Percentiles rank a stretch among this genome's conserved stretches.
These are phyloP conservation scores for Meteorus colon DNA, from an alignment of 2,888 invertebrate species.

Conservation along the genomic window DNA sequence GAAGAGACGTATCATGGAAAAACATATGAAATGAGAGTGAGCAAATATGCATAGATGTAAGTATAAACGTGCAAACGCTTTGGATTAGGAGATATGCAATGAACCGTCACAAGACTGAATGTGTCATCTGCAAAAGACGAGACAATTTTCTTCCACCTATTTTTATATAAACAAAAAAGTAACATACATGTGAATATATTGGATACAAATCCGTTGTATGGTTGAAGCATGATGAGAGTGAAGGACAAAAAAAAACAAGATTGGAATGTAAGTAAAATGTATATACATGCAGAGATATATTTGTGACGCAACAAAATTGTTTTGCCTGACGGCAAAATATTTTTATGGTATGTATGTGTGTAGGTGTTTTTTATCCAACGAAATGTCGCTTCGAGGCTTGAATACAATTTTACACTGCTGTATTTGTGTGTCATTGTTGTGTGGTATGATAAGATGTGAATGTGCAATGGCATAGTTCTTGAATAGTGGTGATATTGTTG, in stretches of 20 bases:
- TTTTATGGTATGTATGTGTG: neutral
- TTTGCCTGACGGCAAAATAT: constrained; percentile 32
- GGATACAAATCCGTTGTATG: constrained; percentile 30
- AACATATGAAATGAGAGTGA: neutral
- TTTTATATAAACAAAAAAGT: neutral
- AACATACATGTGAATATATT: neutral
- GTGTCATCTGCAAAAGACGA: constrained; percentile 47
- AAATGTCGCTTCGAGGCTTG: constrained; percentile 41
- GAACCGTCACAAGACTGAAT: constrained; percentile 46
- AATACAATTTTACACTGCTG: neutral
- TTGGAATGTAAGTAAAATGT: neutral
- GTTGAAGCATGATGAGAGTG: constrained; percentile 16
- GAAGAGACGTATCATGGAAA: neutral
- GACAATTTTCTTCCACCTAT: constrained; percentile 41
- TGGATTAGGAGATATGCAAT: constrained; percentile 6
- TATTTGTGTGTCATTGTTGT: constrained; percentile 2
- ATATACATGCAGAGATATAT: constrained; percentile 10
- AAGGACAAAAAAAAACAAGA: constrained; percentile 22
- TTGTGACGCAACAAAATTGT: constrained; percentile 40
- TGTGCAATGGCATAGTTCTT: neutral
- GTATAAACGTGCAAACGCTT: constrained; percentile 2
- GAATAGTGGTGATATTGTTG: neutral
- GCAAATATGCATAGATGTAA: neutral
- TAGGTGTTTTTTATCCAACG: constrained; percentile 36
- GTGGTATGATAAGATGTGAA: constrained; percentile 7